A percentile compares a stretch with the other conserved stretches of the same genome.
Conservation (phyloP, 2,113 vertebrate species). For the Isurus oxyrinchus region DNA sequence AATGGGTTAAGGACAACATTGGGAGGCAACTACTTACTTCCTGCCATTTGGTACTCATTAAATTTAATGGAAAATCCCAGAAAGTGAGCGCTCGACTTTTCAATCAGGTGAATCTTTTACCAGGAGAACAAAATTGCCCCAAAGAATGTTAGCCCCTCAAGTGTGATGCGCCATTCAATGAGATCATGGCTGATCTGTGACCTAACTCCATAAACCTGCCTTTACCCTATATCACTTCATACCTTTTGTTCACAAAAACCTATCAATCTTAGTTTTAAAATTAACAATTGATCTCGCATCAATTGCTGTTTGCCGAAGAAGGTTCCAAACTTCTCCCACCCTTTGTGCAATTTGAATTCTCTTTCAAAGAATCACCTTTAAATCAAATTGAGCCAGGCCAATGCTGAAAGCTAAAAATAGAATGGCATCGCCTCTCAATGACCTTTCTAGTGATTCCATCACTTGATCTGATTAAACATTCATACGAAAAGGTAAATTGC, state of each 20-base stretch:
- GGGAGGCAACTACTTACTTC: neutral
- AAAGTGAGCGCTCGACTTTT: neutral
- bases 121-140: neutral
- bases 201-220: neutral
- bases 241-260: neutral
- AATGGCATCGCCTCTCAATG: neutral
- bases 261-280: neutral
- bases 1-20: neutral
- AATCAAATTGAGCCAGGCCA: neutral
- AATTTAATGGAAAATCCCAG: neutral
- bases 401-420: neutral
- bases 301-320: neutral
- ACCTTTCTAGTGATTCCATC: neutral
- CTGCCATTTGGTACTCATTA: neutral
- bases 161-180: neutral
- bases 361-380: neutral
- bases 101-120: neutral
- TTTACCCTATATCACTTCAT: no score
- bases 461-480: neutral
- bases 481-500: neutral
- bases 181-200: neutral
- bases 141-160: neutral
- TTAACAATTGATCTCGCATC: neutral
- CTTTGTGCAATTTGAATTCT: neutral
- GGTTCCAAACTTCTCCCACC: neutral